Base-by-base conservation (phyloP, 2,113 vertebrate species). In the Carlito syrichta region DNA sequence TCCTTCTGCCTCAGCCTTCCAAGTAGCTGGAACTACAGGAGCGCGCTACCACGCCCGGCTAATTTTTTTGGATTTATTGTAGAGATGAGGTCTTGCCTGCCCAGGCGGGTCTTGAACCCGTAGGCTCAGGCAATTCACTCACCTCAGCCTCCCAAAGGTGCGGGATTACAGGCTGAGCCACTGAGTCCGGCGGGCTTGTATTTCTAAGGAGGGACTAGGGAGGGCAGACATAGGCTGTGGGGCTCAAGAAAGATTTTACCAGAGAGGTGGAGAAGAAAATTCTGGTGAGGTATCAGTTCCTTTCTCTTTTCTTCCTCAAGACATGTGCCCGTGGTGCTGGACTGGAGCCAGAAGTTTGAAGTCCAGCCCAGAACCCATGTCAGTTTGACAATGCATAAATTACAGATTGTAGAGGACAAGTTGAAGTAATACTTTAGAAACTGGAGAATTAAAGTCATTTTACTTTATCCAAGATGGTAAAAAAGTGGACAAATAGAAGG, bases 121-220 rank as follows among this genome's bases (percentile, higher is more conserved):
- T n/a, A n/a, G 54, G 54, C 54, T 56, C 19, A 5, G 19, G 54
- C 54, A 38, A n/a, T n/a, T n/a, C n/a, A n/a, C n/a, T n/a, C n/a
- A n/a, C n/a, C n/a, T n/a, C n/a, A n/a, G n/a, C n/a, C n/a, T n/a
- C n/a, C n/a, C n/a, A n/a, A n/a, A n/a, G n/a, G 86, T 9, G 3
- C 20, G 12, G 8, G 17, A n/a, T n/a, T n/a, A 56, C 27, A 43
- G 35, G 7, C 6, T 6, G 8, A 7, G 25, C 45, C 14, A 0
- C 6, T 30, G 1, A 22, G 27, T 50, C 68, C 2, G 22, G 7
- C 1, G 5, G 32, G 38, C 38, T 56, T 35, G 19, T 62, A 2
- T 23, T 45, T 88, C 68, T 17, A 35, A 23, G 35, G 27, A 30
- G 12, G 35, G n/a, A 0, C 10, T 16, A 17, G 14, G 16, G 85